phyloP scores from a whole-genome alignment of 2,888 invertebrate genomes.

The Lottia scabra region DNA sequence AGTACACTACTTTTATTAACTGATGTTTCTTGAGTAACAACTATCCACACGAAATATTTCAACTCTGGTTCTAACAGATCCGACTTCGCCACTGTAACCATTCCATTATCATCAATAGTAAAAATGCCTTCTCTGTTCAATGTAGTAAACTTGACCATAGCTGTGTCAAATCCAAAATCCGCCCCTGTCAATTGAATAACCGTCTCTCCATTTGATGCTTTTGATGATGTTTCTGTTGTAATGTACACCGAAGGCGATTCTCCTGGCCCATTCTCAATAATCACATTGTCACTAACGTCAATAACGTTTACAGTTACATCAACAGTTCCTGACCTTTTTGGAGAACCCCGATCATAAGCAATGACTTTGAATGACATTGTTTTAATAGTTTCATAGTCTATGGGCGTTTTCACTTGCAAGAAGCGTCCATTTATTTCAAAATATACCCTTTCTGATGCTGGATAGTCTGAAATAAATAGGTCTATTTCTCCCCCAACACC shows the following conservation, averaged over 20 bases:
- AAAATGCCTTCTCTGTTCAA: background rate
- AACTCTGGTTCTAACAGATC: background rate
- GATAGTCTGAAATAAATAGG: slow-evolving; percentile 74
- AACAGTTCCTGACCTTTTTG: slow-evolving; percentile 28
- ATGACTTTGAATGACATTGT: slow-evolving; percentile 31
- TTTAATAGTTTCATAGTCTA: slow-evolving; percentile 41
- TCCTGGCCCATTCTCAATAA: slow-evolving; percentile 28
- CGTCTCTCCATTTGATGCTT: background rate
- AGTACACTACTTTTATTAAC: background rate
- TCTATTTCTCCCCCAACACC: slow-evolving; percentile 84
- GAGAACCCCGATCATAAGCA: slow-evolving; percentile 36
- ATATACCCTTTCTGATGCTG: slow-evolving; percentile 33
- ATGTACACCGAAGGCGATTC: background rate
- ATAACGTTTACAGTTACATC: slow-evolving; percentile 36
- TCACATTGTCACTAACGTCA: slow-evolving; percentile 49
- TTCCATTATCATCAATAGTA: background rate
- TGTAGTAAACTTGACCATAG: background rate
- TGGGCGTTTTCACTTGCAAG: slow-evolving; percentile 15
- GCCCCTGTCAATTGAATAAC: background rate
- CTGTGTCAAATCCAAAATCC: background rate
- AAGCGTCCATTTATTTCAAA: slow-evolving; percentile 37
- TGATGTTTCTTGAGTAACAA: background rate
- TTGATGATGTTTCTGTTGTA: background rate
- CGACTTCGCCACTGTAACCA: background rate
- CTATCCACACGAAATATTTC: background rate